Percentiles rank a stretch among this genome's conserved stretches.
Conservation (phyloP, 2,113 vertebrate genomes). For the Agelaius tricolor region DNA sequence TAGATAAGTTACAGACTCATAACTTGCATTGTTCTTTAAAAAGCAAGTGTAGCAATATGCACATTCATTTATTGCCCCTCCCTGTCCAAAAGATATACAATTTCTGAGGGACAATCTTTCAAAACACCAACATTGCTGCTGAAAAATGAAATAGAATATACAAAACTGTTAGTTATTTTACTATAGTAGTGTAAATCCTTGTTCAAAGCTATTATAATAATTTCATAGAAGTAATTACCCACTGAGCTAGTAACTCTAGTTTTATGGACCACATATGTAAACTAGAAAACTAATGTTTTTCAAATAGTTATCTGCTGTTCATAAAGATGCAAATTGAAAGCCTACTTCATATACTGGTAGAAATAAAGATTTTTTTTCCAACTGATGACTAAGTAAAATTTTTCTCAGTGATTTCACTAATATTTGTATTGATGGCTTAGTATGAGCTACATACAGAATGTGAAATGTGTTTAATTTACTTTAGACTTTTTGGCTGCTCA, state of each 20-base stretch:
- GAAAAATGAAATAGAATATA: slow-evolving; percentile 46
- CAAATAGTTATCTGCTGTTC: slow-evolving; percentile 24
- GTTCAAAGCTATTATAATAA: slow-evolving; percentile 58
- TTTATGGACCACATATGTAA: slow-evolving; percentile 60
- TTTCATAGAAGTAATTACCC: slow-evolving; percentile 57
- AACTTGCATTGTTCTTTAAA: background rate
- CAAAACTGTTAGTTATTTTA: slow-evolving; percentile 47
- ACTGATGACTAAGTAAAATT: background rate
- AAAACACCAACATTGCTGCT: slow-evolving; percentile 12
- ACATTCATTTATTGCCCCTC: slow-evolving; percentile 1
- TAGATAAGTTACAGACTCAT: background rate
- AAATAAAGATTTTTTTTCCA: background rate
- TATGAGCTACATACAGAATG: background rate
- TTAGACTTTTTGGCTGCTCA: background rate
- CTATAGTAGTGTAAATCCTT: slow-evolving; percentile 45
- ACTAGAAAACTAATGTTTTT: slow-evolving; percentile 40
- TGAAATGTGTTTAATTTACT: background rate
- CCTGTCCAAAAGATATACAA: slow-evolving; percentile 32
- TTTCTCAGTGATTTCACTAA: background rate
- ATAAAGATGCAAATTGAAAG: slow-evolving; percentile 44
- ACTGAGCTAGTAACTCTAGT: slow-evolving; percentile 57
- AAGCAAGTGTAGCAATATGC: background rate
- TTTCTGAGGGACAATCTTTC: slow-evolving; percentile 25
- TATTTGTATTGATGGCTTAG: background rate
- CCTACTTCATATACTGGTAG: background rate